phyloP scores from a whole-genome alignment of 1,140 invertebrate genomes.

The Wiebesia pumilae region DNA sequence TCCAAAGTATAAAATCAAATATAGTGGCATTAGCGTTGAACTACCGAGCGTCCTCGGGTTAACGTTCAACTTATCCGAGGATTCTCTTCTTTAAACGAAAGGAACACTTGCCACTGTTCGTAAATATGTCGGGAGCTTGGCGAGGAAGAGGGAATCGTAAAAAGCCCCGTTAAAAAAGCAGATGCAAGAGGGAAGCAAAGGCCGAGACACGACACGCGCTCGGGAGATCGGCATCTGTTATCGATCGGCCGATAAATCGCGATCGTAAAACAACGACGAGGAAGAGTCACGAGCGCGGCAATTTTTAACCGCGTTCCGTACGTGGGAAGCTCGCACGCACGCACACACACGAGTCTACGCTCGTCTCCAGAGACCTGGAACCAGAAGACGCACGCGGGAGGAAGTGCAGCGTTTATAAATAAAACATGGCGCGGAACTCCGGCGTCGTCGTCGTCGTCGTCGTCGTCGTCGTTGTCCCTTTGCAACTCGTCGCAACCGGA shows the following conservation, averaged over 20 bases:
- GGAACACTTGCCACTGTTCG: background rate
- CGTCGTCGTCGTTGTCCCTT: background rate
- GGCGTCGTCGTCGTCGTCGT: background rate
- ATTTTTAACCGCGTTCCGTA: background rate
- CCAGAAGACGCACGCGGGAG: background rate
- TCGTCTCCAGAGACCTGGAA: no score
- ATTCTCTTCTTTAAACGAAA: conserved; percentile 11
- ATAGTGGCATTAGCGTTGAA: no score
- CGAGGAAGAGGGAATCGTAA: background rate
- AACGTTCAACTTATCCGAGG: background rate
- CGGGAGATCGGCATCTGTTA: conserved; percentile 20
- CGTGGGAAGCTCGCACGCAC: conserved; percentile 13
- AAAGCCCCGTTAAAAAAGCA: conserved; percentile 3
- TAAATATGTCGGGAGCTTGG: background rate
- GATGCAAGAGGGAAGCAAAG: background rate
- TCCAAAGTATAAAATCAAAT: no score
- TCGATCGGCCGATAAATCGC: conserved; percentile 33
- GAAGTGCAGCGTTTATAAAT: conserved; percentile 20
- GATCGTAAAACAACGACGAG: conserved; percentile 8
- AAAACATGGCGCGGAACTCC: background rate
- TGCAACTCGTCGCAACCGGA: background rate
- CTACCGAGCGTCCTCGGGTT: no score
- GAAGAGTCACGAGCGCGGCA: conserved; percentile 3
- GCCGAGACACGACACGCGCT: background rate
- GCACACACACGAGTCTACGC: no score